phyloP scores from a whole-genome alignment of 2,888 invertebrate genomes.

The Koerneria pararmatus region DNA sequence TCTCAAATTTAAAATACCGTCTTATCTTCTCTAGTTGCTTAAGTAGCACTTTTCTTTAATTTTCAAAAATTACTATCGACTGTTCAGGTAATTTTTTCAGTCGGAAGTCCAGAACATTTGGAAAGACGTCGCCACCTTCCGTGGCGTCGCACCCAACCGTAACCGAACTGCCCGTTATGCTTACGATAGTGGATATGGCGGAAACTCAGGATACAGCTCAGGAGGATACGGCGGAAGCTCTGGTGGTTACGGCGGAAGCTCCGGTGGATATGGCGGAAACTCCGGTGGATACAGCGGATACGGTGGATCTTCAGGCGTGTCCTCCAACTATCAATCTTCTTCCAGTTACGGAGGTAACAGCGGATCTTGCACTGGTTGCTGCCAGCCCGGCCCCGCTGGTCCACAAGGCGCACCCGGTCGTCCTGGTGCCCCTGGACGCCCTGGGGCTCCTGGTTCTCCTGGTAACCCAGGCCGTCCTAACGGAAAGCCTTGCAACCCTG shows the following conservation, averaged over 20 bases:
- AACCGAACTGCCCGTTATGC: conserved; percentile 20
- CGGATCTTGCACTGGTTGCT: background rate
- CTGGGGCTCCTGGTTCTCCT: background rate
- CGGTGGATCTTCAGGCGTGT: background rate
- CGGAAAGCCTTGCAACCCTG: background rate
- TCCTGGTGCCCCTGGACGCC: background rate
- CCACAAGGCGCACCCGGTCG: conserved; percentile 7
- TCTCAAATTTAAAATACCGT: too few relatives aligned
- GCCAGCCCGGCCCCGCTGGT: conserved; percentile 4
- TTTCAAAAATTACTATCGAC: too few relatives aligned
- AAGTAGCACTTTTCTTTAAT: too few relatives aligned
- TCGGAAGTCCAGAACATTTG: too few relatives aligned
- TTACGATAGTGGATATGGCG: conserved; percentile 3
- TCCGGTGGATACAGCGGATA: background rate
- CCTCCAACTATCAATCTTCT: background rate
- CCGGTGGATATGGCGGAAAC: background rate
- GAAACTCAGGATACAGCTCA: too few relatives aligned
- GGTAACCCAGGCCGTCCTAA: conserved; percentile 5
- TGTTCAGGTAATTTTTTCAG: too few relatives aligned
- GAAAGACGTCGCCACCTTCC: too few relatives aligned
- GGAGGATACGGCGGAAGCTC: background rate
- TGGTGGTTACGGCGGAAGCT: background rate
- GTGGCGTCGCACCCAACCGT: too few relatives aligned
- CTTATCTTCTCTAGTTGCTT: too few relatives aligned
- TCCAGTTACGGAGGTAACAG: background rate